Base-by-base conservation (phyloP, 2,797 vertebrate genomes). In the Chelon labrosus region DNA sequence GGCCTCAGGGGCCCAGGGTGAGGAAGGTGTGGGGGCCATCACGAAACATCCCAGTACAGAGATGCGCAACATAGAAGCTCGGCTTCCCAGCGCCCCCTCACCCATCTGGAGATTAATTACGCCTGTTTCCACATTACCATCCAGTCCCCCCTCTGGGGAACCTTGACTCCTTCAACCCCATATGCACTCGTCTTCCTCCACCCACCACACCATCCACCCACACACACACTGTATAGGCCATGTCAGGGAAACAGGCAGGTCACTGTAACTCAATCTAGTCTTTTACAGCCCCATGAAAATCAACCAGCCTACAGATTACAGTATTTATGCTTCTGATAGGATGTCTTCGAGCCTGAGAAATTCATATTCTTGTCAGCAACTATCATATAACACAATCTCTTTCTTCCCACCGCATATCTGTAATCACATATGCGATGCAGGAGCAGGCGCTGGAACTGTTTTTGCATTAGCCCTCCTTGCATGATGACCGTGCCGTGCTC, bases 81-180 rank as follows among this genome's bases (percentile, higher is more conserved):
- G 7, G 65, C 85, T 80, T 70, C 79, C 78, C 68, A 63, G 60
- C 57, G 35, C 86, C 82, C 87, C 78, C 80, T 77, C 85, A 80
- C 82, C 85, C 82, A 89, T 82, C 79, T 85, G 87, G 77, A 92
- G 91, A 94, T 95, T 92, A 92, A 94, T 94, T 92, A 92, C 82
- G 58, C 70, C 86, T 85, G 38, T 85, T 91, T 88, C 79, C 87
- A 83, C 88, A 89, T 93, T 87, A 91, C 83, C 86, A 87, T 79
- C 88, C 61, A 79, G 65, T 75, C 82, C 73, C 66, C 86, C 84
- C 75, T 71, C 85, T 65, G 64, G 80, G 80, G 77, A 91, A 89
- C 91, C 90, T 91, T 92, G 89, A 91, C 86, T 85, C 69, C 74
- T 79, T 81, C 85, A 75, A 79, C 85, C 84, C 77, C 59, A 27